A percentile compares a stretch with the other conserved stretches of the same genome.
These are phyloP conservation scores for Diadromus collaris DNA, from an alignment of 2,888 invertebrate genomes.

Conservation along the genomic window DNA sequence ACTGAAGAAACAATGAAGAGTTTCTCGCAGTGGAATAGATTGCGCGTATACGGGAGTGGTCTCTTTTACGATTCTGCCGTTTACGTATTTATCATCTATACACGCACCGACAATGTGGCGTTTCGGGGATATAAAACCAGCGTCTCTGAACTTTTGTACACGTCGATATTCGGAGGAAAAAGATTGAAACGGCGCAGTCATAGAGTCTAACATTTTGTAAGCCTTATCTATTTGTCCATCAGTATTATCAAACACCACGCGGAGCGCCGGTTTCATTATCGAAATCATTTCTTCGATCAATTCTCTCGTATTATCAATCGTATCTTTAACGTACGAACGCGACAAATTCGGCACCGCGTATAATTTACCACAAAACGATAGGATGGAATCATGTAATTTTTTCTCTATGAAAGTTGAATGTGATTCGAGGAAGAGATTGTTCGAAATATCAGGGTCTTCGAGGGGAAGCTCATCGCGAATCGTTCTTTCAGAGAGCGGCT, in stretches of 20 bases:
- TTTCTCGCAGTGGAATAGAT: constrained; percentile 25
- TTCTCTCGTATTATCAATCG: constrained; percentile 25
- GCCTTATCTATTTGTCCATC: neutral
- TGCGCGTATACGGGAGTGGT: constrained; percentile 27
- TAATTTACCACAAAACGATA: constrained; percentile 30
- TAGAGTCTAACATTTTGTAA: neutral
- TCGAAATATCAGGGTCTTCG: neutral
- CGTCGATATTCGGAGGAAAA: constrained; percentile 27
- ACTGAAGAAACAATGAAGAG: constrained; percentile 41
- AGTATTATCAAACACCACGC: neutral
- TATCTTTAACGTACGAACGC: constrained; percentile 13
- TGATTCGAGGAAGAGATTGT: neutral
- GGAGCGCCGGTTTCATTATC: constrained; percentile 18
- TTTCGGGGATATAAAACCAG: constrained; percentile 23
- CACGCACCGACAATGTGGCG: constrained; percentile 18
- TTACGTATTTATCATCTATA: constrained; percentile 23
- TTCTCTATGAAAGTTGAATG: neutral
- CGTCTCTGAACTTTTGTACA: constrained; percentile 9
- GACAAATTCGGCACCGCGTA: constrained; percentile 33
- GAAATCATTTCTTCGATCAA: constrained; percentile 28
- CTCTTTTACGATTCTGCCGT: constrained; percentile 28
- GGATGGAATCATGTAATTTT: constrained; percentile 7
- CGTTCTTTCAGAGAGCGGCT: neutral
- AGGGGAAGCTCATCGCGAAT: neutral
- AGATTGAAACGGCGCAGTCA: constrained; percentile 8